Evolutionary conservation across 1,140 invertebrate genomes (phyloP).

Genomic region (Triops cancriformis): DNA sequence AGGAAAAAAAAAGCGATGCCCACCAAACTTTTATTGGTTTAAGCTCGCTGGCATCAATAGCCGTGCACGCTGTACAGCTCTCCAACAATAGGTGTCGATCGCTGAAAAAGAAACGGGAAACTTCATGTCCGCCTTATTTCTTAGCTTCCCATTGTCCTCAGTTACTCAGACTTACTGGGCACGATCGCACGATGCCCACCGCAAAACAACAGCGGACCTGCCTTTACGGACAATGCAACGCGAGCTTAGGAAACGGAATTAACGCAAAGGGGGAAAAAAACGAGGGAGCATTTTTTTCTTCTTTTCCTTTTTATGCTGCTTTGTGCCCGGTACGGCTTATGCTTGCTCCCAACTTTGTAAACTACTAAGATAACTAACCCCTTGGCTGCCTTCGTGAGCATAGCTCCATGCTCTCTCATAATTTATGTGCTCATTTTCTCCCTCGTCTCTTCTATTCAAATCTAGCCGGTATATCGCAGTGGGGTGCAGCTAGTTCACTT

Average conservation of each 20-base stretch:
- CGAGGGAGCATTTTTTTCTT: too few relatives aligned
- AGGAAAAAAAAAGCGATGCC: not conserved
- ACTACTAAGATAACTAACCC: not conserved
- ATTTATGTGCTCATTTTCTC: slow-evolving; percentile 14
- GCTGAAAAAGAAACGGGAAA: not conserved
- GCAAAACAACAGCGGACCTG: not conserved
- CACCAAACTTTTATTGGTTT: not conserved
- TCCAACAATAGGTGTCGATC: not conserved
- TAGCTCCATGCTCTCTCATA: not conserved
- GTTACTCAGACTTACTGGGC: not conserved
- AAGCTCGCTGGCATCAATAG: not conserved
- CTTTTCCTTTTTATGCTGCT: not conserved
- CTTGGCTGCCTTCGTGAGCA: not conserved
- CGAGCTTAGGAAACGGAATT: not conserved
- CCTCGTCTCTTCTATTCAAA: slow-evolving; percentile 13
- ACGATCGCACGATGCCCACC: slow-evolving; percentile 1
- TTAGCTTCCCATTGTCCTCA: not conserved
- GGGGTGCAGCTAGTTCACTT: not conserved
- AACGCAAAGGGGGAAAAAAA: not conserved
- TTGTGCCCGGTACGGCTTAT: not conserved
- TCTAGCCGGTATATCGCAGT: not conserved
- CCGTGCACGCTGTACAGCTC: not conserved
- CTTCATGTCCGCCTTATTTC: not conserved
- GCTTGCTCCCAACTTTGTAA: not conserved
- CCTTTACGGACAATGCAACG: not conserved